phyloP scores from a whole-genome alignment of 2,888 invertebrate species.

The Priocnemis perturbator region DNA sequence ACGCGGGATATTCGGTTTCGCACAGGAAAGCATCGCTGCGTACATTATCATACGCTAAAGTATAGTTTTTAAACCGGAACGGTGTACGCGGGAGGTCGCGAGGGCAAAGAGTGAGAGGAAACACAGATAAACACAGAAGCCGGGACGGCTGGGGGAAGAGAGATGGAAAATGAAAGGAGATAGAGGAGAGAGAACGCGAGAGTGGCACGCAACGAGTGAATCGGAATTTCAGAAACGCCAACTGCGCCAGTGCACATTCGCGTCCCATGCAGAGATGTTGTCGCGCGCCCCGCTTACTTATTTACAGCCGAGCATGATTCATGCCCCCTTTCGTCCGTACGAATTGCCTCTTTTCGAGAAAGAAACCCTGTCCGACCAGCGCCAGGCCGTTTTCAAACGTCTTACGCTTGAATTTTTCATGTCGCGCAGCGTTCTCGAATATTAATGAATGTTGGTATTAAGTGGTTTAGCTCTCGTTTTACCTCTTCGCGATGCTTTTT shows the following conservation, averaged over 20 bases:
- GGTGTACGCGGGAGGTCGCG: no score
- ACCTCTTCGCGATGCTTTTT: no score
- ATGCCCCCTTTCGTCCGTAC: slow-evolving; percentile 30
- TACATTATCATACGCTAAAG: slow-evolving; percentile 1
- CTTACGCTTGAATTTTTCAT: no score
- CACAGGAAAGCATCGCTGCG: no score
- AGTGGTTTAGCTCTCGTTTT: no score
- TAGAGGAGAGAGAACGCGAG: background rate
- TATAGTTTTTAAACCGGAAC: slow-evolving; percentile 13
- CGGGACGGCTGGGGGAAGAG: no score
- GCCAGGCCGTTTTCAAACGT: no score
- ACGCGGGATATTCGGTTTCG: no score
- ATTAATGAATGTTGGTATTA: no score
- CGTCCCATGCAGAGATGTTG: slow-evolving; percentile 26
- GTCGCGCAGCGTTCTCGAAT: no score
- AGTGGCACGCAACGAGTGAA: slow-evolving; percentile 12
- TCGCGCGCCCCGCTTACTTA: slow-evolving; percentile 45
- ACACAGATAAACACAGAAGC: no score
- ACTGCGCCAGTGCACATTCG: slow-evolving; percentile 15
- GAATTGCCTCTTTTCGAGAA: slow-evolving; percentile 40
- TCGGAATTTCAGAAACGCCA: slow-evolving; percentile 31
- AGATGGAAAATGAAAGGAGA: background rate
- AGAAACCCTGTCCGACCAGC: slow-evolving; percentile 5
- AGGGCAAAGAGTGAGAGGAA: no score
- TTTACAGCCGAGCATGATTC: slow-evolving; percentile 37